phyloP scores from a whole-genome alignment of 2,888 invertebrate genomes.

The Acanthosepion lycidas region DNA sequence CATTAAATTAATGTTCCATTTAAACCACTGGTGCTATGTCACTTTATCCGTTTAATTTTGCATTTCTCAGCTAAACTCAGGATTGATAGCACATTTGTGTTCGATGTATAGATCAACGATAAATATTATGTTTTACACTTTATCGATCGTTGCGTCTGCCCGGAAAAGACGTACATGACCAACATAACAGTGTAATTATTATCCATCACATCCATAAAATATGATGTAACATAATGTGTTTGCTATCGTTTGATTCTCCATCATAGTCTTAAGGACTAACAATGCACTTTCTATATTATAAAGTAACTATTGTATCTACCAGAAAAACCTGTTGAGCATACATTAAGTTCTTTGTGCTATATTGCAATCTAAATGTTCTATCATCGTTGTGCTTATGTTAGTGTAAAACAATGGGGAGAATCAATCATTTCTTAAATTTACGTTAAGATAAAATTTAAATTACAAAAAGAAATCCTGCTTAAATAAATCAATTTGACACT shows the following conservation, averaged over 20 bases:
- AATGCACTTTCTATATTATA: no score
- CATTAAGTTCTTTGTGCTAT: no score
- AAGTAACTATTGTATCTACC: no score
- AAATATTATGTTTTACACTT: background rate
- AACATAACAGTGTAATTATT: background rate
- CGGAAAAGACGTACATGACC: background rate
- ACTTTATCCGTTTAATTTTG: background rate
- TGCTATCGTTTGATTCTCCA: background rate
- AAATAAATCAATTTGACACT: background rate
- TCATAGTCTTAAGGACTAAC: no score
- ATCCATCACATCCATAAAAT: background rate
- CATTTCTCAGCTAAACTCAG: background rate
- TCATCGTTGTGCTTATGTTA: background rate
- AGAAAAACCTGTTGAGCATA: no score
- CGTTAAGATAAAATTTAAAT: background rate
- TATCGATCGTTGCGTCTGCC: background rate
- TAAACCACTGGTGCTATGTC: background rate
- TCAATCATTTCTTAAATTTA: background rate
- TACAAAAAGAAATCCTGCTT: background rate
- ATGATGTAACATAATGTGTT: background rate
- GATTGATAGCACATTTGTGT: no score
- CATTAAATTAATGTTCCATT: background rate
- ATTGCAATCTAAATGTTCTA: no score
- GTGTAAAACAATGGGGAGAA: background rate
- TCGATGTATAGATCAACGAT: no score